These are phyloP conservation scores for Callithrix jacchus DNA, from an alignment of 2,113 vertebrate genomes.

Conservation along the genomic window DNA sequence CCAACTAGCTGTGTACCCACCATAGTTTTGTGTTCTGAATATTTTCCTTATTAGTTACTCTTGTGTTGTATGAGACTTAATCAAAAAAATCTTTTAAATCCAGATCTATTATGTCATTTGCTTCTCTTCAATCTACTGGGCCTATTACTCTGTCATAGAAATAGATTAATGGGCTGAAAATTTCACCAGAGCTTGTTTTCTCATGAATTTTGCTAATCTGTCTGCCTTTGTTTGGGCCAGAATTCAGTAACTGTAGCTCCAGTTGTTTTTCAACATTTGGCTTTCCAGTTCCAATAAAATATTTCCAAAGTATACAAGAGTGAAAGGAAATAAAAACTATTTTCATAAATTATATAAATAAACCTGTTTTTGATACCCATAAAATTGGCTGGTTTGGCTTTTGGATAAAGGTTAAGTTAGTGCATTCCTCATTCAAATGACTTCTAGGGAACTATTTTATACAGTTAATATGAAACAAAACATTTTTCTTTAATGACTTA, in stretches of 20 bases:
- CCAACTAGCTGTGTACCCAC: background rate
- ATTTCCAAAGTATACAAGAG: slow-evolving; percentile 9
- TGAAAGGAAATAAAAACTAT: slow-evolving; percentile 3
- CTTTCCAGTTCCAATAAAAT: slow-evolving; percentile 42
- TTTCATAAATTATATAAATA: slow-evolving; percentile 29
- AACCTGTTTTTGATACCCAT: slow-evolving; percentile 3
- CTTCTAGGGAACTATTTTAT: slow-evolving; percentile 9
- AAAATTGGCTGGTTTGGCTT: slow-evolving; percentile 5
- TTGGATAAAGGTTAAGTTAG: background rate
- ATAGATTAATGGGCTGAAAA: slow-evolving; percentile 52
- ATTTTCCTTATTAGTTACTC: slow-evolving; percentile 50
- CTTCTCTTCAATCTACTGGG: background rate
- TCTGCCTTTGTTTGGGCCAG: slow-evolving; percentile 41
- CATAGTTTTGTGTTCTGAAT: background rate
- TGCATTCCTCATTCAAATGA: background rate
- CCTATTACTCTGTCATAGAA: slow-evolving; percentile 49
- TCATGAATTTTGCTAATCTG: slow-evolving; percentile 45
- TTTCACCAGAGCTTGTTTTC: slow-evolving; percentile 36
- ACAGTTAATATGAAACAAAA: background rate
- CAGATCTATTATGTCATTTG: background rate
- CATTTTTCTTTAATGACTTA: background rate
- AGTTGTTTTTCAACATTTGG: slow-evolving; percentile 53
- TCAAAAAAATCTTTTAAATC: background rate
- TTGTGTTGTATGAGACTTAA: background rate
- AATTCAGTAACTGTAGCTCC: slow-evolving; percentile 26